Evolutionary conservation across 2,888 invertebrate genomes (phyloP), one percentile per base, ranked within the genome.

Genomic region (Julus scandinavius): DNA sequence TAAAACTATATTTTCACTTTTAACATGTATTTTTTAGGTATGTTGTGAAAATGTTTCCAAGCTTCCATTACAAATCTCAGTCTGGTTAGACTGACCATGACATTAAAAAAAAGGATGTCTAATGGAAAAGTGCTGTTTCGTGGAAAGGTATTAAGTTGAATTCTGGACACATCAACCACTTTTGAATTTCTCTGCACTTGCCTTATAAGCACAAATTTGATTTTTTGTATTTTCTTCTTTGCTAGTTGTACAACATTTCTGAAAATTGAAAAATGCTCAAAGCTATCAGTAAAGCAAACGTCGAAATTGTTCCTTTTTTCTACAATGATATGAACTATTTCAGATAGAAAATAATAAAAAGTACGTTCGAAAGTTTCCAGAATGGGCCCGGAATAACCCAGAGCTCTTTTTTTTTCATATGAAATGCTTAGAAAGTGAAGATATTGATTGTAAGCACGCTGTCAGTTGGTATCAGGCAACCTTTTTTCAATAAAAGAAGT

Each of bases 401-500:
- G 29, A 80, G 80, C 38, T 72, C 63, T 29, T 80, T 80, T 54
- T 80, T 63, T 63, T n/a, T n/a, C 72, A 80, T 29, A 80, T 38
- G 63, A 63, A 63, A 63, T 63, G 63, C 63, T 63, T 63, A 63
- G 63, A 3, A 63, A 20, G 20, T 7, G n/a, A 6, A 80, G 11
- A 80, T 80, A 80, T 80, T 80, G 80, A 80, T 80, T 80, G 80
- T 38, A 80, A 80, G 80, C 80, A 80, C 80, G 2, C 80, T 80
- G 80, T 80, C 80, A 80, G 80, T 80, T 13, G 80, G 80, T 20
- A 80, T 80, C 29, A 80, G 80, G 38, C 38, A 29, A 80, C 29
- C 29, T 29, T 80, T 80, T 54, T 80, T 80, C 38, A 38, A 72
- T 72, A 72, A 72, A 72, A 72, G 20, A 9, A 72, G 29, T 72